phyloP scores from a whole-genome alignment of 2,797 vertebrate species.

The Paguma larvata region DNA sequence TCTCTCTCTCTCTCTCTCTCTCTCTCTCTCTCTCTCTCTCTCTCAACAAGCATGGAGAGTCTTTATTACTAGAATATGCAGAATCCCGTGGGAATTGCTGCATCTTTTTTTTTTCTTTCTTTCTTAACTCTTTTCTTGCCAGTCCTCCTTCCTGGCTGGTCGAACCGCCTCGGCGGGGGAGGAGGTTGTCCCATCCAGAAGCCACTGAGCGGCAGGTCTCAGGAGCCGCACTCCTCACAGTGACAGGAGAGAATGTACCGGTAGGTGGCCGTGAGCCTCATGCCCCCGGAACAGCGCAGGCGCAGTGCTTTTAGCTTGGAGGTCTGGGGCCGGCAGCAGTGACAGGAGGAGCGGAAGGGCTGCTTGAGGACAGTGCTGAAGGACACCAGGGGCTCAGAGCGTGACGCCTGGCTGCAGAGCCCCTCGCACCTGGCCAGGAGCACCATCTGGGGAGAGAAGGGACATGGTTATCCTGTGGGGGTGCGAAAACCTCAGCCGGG shows the following conservation, averaged over 20 bases:
- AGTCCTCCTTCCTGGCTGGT: slow-evolving; percentile 50
- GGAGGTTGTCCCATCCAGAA: slow-evolving; percentile 41
- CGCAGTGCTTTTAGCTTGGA: slow-evolving; percentile 98
- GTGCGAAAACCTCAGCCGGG: not conserved
- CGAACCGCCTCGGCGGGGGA: not conserved
- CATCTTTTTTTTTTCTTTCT: slow-evolving; percentile 17
- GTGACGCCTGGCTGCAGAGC: slow-evolving; percentile 96
- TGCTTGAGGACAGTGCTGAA: slow-evolving; percentile 98
- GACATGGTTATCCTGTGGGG: not conserved
- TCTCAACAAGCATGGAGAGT: slow-evolving; percentile 63
- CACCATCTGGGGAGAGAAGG: slow-evolving; percentile 93
- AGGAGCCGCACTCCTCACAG: slow-evolving; percentile 97
- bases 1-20: slow-evolving; percentile 53
- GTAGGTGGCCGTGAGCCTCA: slow-evolving; percentile 97
- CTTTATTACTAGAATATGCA: slow-evolving; percentile 70
- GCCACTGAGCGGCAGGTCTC: not conserved
- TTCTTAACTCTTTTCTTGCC: slow-evolving; percentile 73
- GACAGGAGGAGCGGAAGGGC: slow-evolving; percentile 96
- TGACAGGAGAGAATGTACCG: slow-evolving; percentile 98
- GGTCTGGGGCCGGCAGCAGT: slow-evolving; percentile 97
- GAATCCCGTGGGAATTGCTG: slow-evolving; percentile 52
- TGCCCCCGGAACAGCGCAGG: slow-evolving; percentile 95
- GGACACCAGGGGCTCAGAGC: slow-evolving; percentile 97
- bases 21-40: slow-evolving; percentile 54
- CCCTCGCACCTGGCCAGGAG: slow-evolving; percentile 97